Percentiles rank a stretch among this genome's conserved stretches.
phyloP scores from a whole-genome alignment of 2,797 vertebrate species.

The Coregonus ussuriensis region DNA sequence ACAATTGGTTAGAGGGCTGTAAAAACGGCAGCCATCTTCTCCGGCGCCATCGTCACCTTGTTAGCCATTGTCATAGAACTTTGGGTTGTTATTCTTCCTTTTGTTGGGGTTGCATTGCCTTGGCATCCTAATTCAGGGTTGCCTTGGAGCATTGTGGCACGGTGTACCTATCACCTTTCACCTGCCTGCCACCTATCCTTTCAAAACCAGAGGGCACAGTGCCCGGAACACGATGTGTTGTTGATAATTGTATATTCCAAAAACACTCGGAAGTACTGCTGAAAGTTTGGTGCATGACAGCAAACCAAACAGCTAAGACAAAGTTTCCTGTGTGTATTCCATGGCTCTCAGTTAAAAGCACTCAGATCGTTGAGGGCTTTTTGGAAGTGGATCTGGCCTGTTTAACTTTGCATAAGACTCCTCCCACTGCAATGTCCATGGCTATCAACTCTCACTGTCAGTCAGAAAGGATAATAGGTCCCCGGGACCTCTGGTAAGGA shows the following conservation, averaged over 20 bases:
- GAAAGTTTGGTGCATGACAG: background rate
- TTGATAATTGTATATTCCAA: conserved; percentile 20
- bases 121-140: background rate
- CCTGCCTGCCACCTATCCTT: background rate
- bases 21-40: too few relatives aligned
- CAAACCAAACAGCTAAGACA: background rate
- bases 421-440: background rate
- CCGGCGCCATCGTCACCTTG: too few relatives aligned
- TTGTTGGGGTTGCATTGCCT: background rate
- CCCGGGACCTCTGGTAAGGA: background rate
- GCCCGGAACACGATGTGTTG: conserved; percentile 7
- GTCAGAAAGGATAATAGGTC: background rate
- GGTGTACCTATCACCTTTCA: background rate
- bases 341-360: background rate
- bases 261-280: background rate
- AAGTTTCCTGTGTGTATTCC: background rate
- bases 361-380: background rate
- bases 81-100: background rate
- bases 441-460: conserved; percentile 4
- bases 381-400: background rate
- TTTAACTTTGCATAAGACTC: conserved; percentile 9
- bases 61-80: background rate
- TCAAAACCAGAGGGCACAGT: background rate
- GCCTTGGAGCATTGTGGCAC: background rate
- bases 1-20: too few relatives aligned